Base-by-base conservation (phyloP, 2,797 vertebrate species). In the Pangasius djambal region DNA sequence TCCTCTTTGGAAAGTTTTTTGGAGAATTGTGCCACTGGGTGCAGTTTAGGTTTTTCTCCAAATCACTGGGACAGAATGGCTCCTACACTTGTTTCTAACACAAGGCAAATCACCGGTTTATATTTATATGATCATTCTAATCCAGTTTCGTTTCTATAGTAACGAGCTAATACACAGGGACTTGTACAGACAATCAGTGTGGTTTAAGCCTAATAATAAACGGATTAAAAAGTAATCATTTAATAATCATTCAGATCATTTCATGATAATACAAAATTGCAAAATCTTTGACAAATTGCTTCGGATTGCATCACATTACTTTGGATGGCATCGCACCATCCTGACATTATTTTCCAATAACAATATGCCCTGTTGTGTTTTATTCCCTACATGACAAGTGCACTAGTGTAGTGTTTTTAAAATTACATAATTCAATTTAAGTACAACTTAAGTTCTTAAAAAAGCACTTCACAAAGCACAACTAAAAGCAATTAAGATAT, bases 101-200 rank as follows among this genome's bases (percentile, higher is more conserved):
- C 40, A 44, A 78, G 50, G 75, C 75, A 78, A 31, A 78, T 78
- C 28, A 52, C 28, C 31, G 48, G n/a, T 78, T 78, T 78, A 52
- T 52, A 31, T 78, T 83, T 44, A 63, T 48, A 18, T 44, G 25
- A 63, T 16, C 0, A 0, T 63, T 65, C 12, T 44, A 63, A 63
- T 63, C 81, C 0, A 4, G 10, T 59, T 37, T 22, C 1, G 4
- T 59, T 65, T 83, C 78, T 83, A 61, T 63, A 83, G 34, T 83
- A 83, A 83, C 57, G 0, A 61, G 79, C 10, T 61, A 37, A 61
- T 44, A 28, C 10, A 44, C 15, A 61, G 34, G 57, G 57, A 79
- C 16, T 31, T 52, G 13, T 52, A 78, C 13, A 16, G 28, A 81
- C 31, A 37, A 20, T 59, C 20, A 9, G 10, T 61, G 55, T 82